Base-by-base conservation (phyloP, 2,888 invertebrate species). In the Biston betularia region DNA sequence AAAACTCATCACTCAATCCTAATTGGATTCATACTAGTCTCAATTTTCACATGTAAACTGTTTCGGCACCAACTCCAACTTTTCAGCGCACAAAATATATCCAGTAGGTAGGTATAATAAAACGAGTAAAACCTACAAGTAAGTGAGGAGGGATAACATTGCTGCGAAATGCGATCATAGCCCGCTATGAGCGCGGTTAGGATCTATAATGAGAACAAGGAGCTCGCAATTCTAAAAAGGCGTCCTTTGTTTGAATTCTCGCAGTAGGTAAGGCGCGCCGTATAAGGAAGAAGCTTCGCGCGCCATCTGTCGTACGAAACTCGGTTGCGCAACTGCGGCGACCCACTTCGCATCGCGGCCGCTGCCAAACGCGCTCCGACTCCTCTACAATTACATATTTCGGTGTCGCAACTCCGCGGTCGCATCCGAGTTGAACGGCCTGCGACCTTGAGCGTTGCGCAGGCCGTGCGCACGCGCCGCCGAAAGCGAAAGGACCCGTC, bases 391-490 rank as follows among this genome's bases (percentile, higher is more conserved):
- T 93, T 92, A 92, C 92, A 92, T 92, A 90, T 92, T 90, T 89
- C 86, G 87, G 89, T 93, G 93, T 92, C 92, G 93, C 93, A 93
- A 93, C 87, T 77, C 73, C 86, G 79, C 86, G 88, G 90, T 91
- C 90, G 92, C 93, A 93, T 93, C 93, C 93, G 93, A 93, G 93
- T 93, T 93, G 93, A 93, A 93, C 89, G 93, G 88, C 92, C 91
- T 89, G 85, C 92, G 93, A 92, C 93, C 93, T 93, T 93, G 93
- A 85, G 87, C 76, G 84, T 89, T 90, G 89, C 90, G 89, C 83
- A 82, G 85, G 70, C 71, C 64, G 64, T 49, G 54, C 83, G 81
- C 85, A 87, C 89, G 88, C 89, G 88, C 84, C 77, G 83, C 87
- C 83, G 91, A 91, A 92, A 92, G 93, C 90, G 92, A 93, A 93